phyloP scores from a whole-genome alignment of 2,888 invertebrate genomes.

The Drosophila limbata region DNA sequence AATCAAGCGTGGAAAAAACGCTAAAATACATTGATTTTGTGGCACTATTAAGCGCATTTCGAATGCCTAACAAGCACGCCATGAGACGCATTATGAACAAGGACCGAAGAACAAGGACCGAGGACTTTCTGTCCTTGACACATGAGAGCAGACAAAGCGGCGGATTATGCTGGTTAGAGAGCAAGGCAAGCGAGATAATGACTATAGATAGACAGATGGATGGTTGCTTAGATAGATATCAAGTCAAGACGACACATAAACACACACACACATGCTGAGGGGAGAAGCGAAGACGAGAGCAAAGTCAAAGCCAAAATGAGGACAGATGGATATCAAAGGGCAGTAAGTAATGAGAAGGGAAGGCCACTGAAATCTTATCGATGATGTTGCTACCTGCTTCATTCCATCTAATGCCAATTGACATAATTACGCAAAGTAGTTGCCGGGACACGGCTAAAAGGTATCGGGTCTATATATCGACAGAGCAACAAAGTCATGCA shows the following conservation, averaged over 20 bases:
- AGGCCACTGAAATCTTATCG: constrained; percentile 52
- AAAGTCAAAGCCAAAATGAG: constrained; percentile 44
- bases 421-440: constrained; percentile 82
- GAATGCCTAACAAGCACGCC: constrained; percentile 72
- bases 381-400: constrained; percentile 40
- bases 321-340: constrained; percentile 70
- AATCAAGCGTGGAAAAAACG: constrained; percentile 69
- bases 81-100: constrained; percentile 30
- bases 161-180: constrained; percentile 55
- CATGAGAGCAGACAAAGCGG: constrained; percentile 33
- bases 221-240: constrained; percentile 57
- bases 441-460: constrained; percentile 30
- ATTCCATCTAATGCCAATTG: constrained; percentile 71
- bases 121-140: constrained; percentile 65
- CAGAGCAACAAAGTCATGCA: constrained; percentile 6
- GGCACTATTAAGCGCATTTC: constrained; percentile 73
- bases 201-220: constrained; percentile 55
- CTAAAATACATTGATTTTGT: constrained; percentile 80
- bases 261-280: neutral
- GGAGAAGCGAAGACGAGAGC: neutral
- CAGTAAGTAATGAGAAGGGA: constrained; percentile 19
- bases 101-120: neutral
- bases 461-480: constrained; percentile 11
- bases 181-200: constrained; percentile 52
- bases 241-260: constrained; percentile 21